Conservation (phyloP, 2,797 vertebrate genomes). For the Chelonia mydas region DNA sequence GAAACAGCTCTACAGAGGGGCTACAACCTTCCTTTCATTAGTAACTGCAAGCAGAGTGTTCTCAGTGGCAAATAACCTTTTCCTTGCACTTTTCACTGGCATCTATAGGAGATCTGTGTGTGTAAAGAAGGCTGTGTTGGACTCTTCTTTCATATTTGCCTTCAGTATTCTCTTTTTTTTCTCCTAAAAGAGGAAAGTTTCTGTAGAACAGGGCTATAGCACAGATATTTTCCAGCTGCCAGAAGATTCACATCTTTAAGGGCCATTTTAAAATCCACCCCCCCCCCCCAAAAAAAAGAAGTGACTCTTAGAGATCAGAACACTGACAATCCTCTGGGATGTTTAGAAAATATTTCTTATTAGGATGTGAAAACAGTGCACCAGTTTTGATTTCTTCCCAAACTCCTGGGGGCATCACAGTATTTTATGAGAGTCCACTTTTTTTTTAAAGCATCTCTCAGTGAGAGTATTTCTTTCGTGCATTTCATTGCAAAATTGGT, state of each 20-base stretch:
- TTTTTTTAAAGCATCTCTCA: background rate
- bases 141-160: background rate
- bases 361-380: background rate
- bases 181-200: constrained; percentile 26
- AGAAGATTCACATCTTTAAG: background rate
- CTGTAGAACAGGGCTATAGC: rapidly evolving
- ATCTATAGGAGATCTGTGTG: background rate
- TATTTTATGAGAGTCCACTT: background rate
- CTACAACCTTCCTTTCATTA: background rate
- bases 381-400: background rate
- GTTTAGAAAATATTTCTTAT: background rate
- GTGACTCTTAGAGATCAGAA: background rate
- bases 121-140: background rate
- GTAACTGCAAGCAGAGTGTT: background rate
- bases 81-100: background rate
- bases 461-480: background rate
- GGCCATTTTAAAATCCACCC: background rate
- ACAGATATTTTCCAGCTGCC: background rate
- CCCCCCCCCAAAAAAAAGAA: background rate
- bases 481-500: background rate
- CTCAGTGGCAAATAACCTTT: rapidly evolving
- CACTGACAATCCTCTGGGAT: background rate
- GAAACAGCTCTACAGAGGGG: background rate
- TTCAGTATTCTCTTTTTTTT: constrained; percentile 29
- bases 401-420: background rate